phyloP scores from a whole-genome alignment of 1,140 invertebrate species.

The Papilio xuthus region DNA sequence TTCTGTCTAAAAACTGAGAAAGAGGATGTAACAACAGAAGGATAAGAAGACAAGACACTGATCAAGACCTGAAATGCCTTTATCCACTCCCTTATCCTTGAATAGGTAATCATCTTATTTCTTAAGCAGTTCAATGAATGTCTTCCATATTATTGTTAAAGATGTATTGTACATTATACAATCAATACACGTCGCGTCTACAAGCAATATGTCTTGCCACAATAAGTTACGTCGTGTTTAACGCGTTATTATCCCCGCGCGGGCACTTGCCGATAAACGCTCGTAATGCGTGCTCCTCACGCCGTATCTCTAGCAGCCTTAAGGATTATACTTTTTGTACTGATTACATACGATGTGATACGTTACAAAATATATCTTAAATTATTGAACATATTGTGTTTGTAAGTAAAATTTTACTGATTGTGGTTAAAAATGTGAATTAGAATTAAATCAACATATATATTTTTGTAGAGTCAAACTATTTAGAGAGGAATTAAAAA shows the following conservation, averaged over 20 bases:
- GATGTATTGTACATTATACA: neutral
- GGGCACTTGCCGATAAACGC: constrained; percentile 66
- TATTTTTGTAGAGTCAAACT: too few species aligned
- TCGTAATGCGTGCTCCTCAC: constrained; percentile 59
- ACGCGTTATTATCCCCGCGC: constrained; percentile 63
- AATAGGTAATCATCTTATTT: neutral
- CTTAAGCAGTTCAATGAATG: neutral
- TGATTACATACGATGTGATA: neutral
- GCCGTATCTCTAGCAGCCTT: constrained; percentile 42
- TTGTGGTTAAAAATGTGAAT: too few species aligned
- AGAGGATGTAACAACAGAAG: neutral
- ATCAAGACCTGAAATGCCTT: neutral
- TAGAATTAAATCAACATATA: too few species aligned
- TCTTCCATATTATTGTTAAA: neutral
- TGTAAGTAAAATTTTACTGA: too few species aligned
- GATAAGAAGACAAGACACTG: neutral
- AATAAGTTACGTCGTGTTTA: constrained; percentile 61
- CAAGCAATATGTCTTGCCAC: constrained; percentile 46
- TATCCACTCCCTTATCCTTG: too few species aligned
- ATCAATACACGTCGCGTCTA: constrained; percentile 30
- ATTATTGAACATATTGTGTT: too few species aligned
- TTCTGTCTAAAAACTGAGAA: neutral
- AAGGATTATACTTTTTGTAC: constrained; percentile 25
- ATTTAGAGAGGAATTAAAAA: neutral
- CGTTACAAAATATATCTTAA: too few species aligned